Evolutionary conservation across 2,113 vertebrate species (phyloP).

Genomic region (Periophthalmodon schlosseri): DNA sequence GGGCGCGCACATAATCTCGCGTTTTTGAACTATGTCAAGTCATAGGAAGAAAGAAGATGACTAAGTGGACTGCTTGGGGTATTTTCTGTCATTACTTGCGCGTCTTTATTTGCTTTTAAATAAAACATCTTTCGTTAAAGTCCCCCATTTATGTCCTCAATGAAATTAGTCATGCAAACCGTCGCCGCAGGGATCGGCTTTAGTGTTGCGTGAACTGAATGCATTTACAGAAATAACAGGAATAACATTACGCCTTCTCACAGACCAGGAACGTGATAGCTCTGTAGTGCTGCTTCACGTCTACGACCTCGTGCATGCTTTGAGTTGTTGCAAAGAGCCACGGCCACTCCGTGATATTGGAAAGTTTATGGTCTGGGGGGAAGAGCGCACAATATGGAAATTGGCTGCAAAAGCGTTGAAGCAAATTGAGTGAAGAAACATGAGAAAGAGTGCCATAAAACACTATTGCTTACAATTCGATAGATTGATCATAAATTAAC

Average conservation of each 20-base stretch:
- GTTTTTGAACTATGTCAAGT: conserved; percentile 42
- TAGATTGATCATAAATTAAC: conserved; percentile 22
- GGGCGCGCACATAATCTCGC: conserved; percentile 38
- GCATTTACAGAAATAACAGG: conserved; percentile 47
- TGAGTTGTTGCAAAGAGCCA: conserved; percentile 43
- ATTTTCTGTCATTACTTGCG: neutral
- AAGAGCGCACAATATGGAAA: conserved; percentile 19
- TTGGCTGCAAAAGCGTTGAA: conserved; percentile 47
- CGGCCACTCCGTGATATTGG: conserved; percentile 50
- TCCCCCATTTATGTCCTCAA: neutral
- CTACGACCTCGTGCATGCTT: conserved; percentile 49
- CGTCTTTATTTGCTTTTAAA: neutral
- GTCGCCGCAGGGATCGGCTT: conserved; percentile 8
- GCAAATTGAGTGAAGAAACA: conserved; percentile 13
- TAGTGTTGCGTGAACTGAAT: conserved; percentile 27
- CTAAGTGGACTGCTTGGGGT: conserved; percentile 4
- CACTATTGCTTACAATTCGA: conserved; percentile 18
- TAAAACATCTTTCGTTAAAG: neutral
- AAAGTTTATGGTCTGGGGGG: conserved; percentile 6
- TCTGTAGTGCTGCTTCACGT: conserved; percentile 47
- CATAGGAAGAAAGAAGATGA: conserved; percentile 33
- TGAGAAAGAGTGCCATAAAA: conserved; percentile 8
- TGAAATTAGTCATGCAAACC: conserved; percentile 5
- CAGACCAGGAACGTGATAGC: conserved; percentile 53
- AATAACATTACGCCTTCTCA: conserved; percentile 52